Evolutionary conservation across 2,888 invertebrate species (phyloP).

Genomic region (Quadroppia sp.): DNA sequence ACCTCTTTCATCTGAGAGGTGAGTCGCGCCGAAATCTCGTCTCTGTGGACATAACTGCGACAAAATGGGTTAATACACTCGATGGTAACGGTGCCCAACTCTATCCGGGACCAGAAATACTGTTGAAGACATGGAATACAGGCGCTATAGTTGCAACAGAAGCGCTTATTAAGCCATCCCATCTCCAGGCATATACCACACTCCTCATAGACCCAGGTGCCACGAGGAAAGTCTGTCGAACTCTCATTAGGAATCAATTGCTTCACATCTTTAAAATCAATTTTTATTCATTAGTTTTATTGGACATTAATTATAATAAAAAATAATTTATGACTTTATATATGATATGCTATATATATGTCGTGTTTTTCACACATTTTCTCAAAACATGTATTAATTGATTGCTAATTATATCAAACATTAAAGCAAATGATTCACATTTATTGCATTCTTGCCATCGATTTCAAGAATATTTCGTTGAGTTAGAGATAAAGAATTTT

Average conservation of each 20-base stretch:
- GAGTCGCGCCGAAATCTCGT: slow-evolving; percentile 52
- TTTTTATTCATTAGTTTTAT: no score
- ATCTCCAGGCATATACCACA: slow-evolving; percentile 52
- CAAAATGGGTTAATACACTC: slow-evolving; percentile 52
- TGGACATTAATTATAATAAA: no score
- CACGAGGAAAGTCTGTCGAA: not conserved
- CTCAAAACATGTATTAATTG: no score
- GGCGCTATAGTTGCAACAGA: slow-evolving; percentile 52
- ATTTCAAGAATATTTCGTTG: no score
- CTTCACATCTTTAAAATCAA: no score
- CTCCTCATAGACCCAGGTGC: slow-evolving; percentile 44
- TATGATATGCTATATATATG: no score
- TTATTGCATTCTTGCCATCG: no score
- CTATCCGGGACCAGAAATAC: slow-evolving; percentile 51
- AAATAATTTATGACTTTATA: no score
- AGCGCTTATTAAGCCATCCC: slow-evolving; percentile 49
- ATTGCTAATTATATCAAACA: no score
- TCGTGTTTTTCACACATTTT: no score
- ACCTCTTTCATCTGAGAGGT: slow-evolving; percentile 50
- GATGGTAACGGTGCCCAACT: slow-evolving; percentile 51
- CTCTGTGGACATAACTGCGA: slow-evolving; percentile 50
- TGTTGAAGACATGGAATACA: slow-evolving; percentile 52
- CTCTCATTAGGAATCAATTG: not conserved
- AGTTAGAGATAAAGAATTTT: no score
- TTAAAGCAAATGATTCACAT: no score